Evolutionary conservation across 2,113 vertebrate species (phyloP).

Genomic region (Pelodiscus sinensis): DNA sequence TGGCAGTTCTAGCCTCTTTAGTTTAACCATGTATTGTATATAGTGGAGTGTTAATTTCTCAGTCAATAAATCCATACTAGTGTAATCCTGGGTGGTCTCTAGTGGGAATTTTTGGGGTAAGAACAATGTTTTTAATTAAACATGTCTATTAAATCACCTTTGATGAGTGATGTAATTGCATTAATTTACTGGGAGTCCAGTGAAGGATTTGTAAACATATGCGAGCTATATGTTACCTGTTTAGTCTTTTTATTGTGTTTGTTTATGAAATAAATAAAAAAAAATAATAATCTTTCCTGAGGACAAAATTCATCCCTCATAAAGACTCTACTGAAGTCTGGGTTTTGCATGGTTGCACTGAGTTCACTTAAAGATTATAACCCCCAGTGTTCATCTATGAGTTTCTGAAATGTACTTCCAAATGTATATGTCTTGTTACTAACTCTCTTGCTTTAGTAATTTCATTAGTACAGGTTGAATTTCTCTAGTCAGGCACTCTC

Average conservation of each 20-base stretch:
- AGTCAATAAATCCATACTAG: too few species aligned
- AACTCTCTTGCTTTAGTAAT: not conserved
- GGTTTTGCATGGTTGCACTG: not conserved
- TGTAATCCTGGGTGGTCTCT: too few species aligned
- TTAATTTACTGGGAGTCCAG: not conserved
- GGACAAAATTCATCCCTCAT: not conserved
- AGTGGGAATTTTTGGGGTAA: too few species aligned
- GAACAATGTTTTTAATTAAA: not conserved
- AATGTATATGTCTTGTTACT: accelerated
- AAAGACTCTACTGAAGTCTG: not conserved
- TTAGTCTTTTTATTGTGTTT: not conserved
- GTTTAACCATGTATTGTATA: too few species aligned
- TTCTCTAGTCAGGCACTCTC: too few species aligned
- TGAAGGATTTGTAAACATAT: not conserved
- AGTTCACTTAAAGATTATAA: not conserved
- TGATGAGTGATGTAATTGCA: not conserved
- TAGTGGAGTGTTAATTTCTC: too few species aligned
- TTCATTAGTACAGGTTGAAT: not conserved
- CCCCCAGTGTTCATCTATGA: not conserved
- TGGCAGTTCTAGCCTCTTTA: too few species aligned
- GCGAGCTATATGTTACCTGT: not conserved
- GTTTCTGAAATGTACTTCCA: not conserved
- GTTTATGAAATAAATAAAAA: not conserved
- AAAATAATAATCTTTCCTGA: not conserved
- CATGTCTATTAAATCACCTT: not conserved